Base-by-base conservation (phyloP, 2,888 invertebrate genomes). In the Aphodius sticticus region DNA sequence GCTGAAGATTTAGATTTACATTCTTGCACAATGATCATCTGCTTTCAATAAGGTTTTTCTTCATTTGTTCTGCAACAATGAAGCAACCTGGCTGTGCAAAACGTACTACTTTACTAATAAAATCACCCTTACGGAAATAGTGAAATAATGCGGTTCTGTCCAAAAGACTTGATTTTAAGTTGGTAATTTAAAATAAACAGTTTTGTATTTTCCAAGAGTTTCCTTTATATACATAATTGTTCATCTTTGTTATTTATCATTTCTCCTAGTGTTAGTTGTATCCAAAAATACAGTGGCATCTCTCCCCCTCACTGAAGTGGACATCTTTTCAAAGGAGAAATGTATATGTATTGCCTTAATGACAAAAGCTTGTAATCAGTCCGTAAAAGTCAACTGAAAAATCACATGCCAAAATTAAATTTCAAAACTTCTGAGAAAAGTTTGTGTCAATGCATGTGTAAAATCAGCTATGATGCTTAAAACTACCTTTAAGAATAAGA, bases 161-260 rank as follows among this genome's bases (percentile, higher is more conserved):
- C 35, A 74, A 80, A 80, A 81, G 81, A 81, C 81, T 81, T 81
- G 79, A 81, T 71, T 75, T 76, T 77, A 79, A 78, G 71, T 78
- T 72, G 38, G 70, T 81, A 79, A 81, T 77, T 81, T 81, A 81
- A 77, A 81, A 79, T 81, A 81, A 81, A 81, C 77, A 36, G 74
- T 81, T 81, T 81, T 81, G 81, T 81, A 81, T 77, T 75, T 70
- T 15, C 69, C 35, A 69, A n/a, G 77, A 26, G 76, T 81, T 79
- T 81, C 77, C 76, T 78, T 78, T 76, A 71, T 76, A 71, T 69
- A 12, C 53, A 78, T 15, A 6, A 6, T 53, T 53, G 53, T 7
- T 53, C 9, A 53, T 53, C 12, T 53, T 53, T 53, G 53, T 9
- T 12, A 9, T 53, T 53, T 53, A 53, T 9, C 53, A 53, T 53